Conservation (phyloP, 2,797 vertebrate species). For the Alfaro cultratus region DNA sequence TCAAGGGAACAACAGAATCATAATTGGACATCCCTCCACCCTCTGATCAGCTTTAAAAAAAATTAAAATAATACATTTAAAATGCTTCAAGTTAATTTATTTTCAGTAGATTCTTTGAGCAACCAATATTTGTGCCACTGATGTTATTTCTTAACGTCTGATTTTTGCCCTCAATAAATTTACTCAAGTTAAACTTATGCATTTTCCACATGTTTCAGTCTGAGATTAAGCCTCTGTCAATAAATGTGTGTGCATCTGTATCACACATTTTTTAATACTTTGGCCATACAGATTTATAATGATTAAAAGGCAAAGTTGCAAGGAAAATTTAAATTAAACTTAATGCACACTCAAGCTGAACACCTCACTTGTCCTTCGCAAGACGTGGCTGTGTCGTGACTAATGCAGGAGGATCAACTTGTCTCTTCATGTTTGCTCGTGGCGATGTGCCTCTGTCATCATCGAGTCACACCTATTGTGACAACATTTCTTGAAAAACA, state of each 20-base stretch:
- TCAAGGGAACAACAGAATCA: not conserved
- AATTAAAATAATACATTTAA: not conserved
- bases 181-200: not conserved
- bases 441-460: conserved; percentile 50
- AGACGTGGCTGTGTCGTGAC: conserved; percentile 53
- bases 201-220: not conserved
- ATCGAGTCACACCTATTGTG: conserved; percentile 57
- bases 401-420: conserved; percentile 66
- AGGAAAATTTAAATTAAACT: conserved; percentile 6
- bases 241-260: not conserved
- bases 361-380: conserved; percentile 30
- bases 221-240: not conserved
- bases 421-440: conserved; percentile 57
- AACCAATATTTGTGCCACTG: not conserved
- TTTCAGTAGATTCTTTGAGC: not conserved
- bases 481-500: conserved; percentile 20
- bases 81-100: not conserved
- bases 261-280: not conserved
- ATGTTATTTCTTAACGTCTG: not conserved
- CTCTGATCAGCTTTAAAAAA: not conserved
- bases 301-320: conserved; percentile 1
- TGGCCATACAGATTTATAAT: conserved; percentile 1
- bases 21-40: not conserved
- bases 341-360: not conserved
- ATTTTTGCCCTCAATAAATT: not conserved